These are phyloP conservation scores for Trematocara variabile DNA, from an alignment of 2,113 vertebrate species.

Conservation along the genomic window DNA sequence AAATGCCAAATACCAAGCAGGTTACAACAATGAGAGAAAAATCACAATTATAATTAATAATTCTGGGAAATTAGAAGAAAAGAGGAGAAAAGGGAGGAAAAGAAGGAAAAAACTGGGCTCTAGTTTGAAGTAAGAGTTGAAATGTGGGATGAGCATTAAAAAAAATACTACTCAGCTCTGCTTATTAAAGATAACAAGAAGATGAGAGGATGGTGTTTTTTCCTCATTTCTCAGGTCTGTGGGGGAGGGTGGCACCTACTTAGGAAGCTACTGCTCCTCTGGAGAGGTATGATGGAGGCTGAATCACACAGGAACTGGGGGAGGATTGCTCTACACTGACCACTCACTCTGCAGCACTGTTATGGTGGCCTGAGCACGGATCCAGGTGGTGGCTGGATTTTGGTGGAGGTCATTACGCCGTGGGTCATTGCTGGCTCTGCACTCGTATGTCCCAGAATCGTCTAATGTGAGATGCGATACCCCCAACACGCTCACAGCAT, in stretches of 20 bases:
- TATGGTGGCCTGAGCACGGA: constrained; percentile 96
- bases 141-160: neutral
- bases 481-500: constrained; percentile 89
- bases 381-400: constrained; percentile 94
- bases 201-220: neutral
- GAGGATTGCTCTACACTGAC: constrained; percentile 33
- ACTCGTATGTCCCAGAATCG: constrained; percentile 94
- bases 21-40: neutral
- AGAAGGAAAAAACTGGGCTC: neutral
- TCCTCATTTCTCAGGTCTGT: neutral
- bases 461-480: constrained; percentile 86
- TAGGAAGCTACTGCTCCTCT: constrained; percentile 16
- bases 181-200: neutral
- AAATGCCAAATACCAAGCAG: neutral
- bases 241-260: constrained; percentile 6
- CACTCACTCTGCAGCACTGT: constrained; percentile 97
- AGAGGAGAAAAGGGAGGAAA: neutral
- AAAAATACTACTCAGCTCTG: neutral
- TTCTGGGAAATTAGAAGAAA: neutral
- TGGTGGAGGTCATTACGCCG: constrained; percentile 92
- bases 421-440: constrained; percentile 96
- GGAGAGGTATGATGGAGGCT: constrained; percentile 21
- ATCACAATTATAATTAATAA: neutral
- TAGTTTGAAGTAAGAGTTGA: neutral
- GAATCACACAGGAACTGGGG: constrained; percentile 2